phyloP scores from a whole-genome alignment of 2,113 vertebrate genomes.

The Nycticebus coucang region DNA sequence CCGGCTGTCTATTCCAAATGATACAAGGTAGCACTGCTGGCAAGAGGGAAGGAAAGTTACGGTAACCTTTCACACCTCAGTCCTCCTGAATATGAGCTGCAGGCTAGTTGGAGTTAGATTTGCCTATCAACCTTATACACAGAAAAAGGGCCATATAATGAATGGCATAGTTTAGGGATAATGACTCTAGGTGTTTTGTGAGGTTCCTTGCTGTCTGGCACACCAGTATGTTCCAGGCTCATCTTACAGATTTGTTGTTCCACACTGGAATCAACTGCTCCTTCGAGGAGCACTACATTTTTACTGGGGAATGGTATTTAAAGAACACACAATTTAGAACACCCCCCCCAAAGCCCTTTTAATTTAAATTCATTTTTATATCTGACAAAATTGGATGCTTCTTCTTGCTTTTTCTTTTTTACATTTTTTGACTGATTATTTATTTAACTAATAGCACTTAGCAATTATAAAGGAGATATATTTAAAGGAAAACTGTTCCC shows the following conservation, averaged over 20 bases:
- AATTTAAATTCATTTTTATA: neutral
- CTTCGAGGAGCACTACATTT: neutral
- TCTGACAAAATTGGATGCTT: constrained; percentile 27
- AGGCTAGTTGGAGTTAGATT: constrained; percentile 23
- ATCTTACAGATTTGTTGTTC: constrained; percentile 27
- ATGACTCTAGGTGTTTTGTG: neutral
- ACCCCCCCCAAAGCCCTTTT: neutral
- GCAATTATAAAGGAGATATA: neutral
- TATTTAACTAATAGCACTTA: constrained; percentile 43
- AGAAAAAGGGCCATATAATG: neutral
- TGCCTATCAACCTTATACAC: neutral
- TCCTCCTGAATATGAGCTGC: neutral
- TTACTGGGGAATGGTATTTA: neutral
- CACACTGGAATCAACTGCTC: neutral
- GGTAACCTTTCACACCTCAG: neutral
- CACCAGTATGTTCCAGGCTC: neutral
- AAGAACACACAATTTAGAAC: neutral
- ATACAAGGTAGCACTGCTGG: neutral
- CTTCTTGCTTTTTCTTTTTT: neutral
- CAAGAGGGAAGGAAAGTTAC: neutral
- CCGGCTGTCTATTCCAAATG: neutral
- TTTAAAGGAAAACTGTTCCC: constrained; percentile 4
- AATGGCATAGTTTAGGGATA: constrained; percentile 24
- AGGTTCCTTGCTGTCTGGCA: neutral
- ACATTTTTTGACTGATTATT: neutral